A percentile compares a stretch with the other conserved stretches of the same genome.
Evolutionary conservation across 92 coral and sea anemone genomes (phyloP).

Genomic region (Desmophyllum pertusum): DNA sequence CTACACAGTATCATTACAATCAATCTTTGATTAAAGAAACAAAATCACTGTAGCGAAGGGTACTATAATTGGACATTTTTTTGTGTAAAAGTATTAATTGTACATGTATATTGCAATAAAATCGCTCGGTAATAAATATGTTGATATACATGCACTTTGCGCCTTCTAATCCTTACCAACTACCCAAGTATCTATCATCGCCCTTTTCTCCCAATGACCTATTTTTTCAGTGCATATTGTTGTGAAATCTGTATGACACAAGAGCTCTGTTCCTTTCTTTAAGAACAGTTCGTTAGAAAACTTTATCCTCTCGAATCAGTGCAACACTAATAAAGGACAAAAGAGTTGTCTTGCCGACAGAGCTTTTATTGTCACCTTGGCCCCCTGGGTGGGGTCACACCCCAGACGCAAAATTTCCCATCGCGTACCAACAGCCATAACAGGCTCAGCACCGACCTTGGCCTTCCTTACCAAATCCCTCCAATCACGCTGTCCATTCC

Average conservation of each 20-base stretch:
- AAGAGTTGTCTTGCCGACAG: slow-evolving; percentile 71
- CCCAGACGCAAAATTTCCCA: slow-evolving; percentile 87
- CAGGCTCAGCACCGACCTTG: slow-evolving; percentile 93
- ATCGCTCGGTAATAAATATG: no score
- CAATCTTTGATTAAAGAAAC: no score
- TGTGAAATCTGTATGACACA: slow-evolving; percentile 71
- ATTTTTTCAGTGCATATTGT: slow-evolving; percentile 73
- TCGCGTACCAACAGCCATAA: slow-evolving; percentile 72
- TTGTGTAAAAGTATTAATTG: no score
- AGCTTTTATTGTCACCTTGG: slow-evolving; percentile 47
- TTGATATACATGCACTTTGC: not conserved
- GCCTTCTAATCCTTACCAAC: slow-evolving; percentile 69
- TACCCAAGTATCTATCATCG: slow-evolving; percentile 75
- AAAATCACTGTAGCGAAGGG: no score
- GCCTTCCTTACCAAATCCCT: slow-evolving; percentile 85
- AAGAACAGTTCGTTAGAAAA: slow-evolving; percentile 80
- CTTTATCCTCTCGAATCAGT: slow-evolving; percentile 64
- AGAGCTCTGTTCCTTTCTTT: slow-evolving; percentile 86
- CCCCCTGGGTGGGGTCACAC: slow-evolving; percentile 26
- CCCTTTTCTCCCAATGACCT: slow-evolving; percentile 83
- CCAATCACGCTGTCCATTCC: slow-evolving; percentile 95
- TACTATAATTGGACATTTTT: no score
- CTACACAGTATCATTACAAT: no score
- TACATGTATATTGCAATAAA: no score
- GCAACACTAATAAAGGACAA: slow-evolving; percentile 72